Evolutionary conservation across 2,797 vertebrate species (phyloP), one percentile per base, ranked within the genome.

Genomic region (Lutjanus campechanus): DNA sequence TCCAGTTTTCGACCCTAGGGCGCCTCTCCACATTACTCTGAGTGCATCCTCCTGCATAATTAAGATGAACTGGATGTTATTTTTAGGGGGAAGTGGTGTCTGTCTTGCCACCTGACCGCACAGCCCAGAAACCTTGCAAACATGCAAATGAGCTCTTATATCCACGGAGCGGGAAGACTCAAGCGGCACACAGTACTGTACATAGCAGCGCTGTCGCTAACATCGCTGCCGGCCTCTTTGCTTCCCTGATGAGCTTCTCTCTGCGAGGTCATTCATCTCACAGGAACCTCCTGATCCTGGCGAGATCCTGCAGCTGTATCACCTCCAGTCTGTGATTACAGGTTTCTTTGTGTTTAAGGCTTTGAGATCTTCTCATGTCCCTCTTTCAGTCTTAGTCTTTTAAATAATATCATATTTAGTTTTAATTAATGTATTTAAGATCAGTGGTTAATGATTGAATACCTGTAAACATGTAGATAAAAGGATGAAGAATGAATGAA

Each of bases 41-140:
- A 74, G 77, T 53, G 76, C 76, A 53, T 70, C 73, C 71, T 78
- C 63, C n/a, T 89, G 73, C 69, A 89, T 91, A 88, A 92, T 92
- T 88, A 85, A 88, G 60, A 85, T 36, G 62, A 76, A 81, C 76
- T 80, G 67, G n/a, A 11, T 79, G 76, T 86, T 89, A 79, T 80
- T 88, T 88, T 89, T 77, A 76, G 81, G 70, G 55, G 43, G 72
- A 83, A 82, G 64, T 76, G 53, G 62, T 43, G 77, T 79, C 29
- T 83, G 75, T 19, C 61, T 80, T 62, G 65, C 76, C 79, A 88
- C 74, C 69, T 83, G 78, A 90, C 84, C 47, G 10, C 82, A 72
- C 74, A 74, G 70, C 81, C 60, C 56, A 80, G 70, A 90, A 88
- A 80, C 75, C 82, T 73, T 81, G 71, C 77, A 69, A 88, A 91